Conservation (phyloP, 2,797 vertebrate species). For the Meriones psammophilus region DNA sequence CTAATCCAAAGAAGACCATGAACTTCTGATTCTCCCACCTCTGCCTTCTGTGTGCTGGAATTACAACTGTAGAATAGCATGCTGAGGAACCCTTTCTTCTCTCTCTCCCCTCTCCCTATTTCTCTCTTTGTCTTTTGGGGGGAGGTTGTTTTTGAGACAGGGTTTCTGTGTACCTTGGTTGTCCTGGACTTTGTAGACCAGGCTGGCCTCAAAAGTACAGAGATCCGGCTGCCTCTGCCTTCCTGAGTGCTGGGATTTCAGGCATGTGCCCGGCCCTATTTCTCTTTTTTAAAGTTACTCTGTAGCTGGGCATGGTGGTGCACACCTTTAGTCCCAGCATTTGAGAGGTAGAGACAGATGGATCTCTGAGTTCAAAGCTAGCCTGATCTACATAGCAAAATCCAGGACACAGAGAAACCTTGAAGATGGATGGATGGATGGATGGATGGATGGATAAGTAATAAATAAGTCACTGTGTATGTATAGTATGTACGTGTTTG, state of each 20-base stretch:
- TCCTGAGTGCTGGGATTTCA: no score
- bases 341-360: neutral
- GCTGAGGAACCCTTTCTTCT: neutral
- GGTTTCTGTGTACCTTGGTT: no score
- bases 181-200: no score
- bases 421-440: neutral
- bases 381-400: neutral
- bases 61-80: neutral
- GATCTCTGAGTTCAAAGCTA: neutral
- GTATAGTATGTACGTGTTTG: neutral
- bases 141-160: no score
- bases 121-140: neutral
- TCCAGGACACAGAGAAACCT: neutral
- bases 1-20: neutral
- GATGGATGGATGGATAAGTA: neutral
- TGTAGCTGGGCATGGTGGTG: neutral
- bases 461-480: neutral
- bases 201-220: no score
- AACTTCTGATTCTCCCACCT: no score
- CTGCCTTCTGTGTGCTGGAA: neutral
- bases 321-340: neutral
- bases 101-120: no score
- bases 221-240: no score
- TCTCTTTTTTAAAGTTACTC: neutral
- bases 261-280: no score